phyloP scores from a whole-genome alignment of 2,888 invertebrate species.

The Pterostichus madidus region DNA sequence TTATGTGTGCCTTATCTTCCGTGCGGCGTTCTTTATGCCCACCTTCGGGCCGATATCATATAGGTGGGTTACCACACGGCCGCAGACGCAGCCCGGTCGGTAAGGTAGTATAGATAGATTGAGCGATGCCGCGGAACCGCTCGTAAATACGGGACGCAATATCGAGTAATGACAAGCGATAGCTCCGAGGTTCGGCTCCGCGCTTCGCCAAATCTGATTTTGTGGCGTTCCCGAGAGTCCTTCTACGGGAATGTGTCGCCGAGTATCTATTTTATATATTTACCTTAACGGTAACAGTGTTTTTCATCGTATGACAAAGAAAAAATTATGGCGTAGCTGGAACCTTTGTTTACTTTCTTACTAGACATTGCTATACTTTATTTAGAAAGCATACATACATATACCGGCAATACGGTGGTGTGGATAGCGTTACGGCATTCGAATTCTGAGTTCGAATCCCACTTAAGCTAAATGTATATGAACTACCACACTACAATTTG shows the following conservation, averaged over 20 bases:
- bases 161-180: conserved; percentile 68
- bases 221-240: conserved; percentile 34
- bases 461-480: too few relatives aligned
- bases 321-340: background rate
- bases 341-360: too few relatives aligned
- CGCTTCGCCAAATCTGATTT: conserved; percentile 38
- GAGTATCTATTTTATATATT: conserved; percentile 51
- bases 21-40: conserved; percentile 54
- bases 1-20: conserved; percentile 70
- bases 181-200: conserved; percentile 22
- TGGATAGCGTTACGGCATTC: too few relatives aligned
- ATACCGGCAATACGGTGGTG: too few relatives aligned
- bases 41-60: conserved; percentile 47
- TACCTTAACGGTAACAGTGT: conserved; percentile 31
- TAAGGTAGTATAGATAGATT: conserved; percentile 72
- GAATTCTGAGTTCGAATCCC: too few relatives aligned
- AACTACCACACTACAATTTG: too few relatives aligned
- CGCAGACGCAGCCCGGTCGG: background rate
- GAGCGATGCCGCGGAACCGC: conserved; percentile 71
- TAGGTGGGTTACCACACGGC: conserved; percentile 35
- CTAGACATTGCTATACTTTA: too few relatives aligned
- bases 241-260: conserved; percentile 18
- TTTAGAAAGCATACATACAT: too few relatives aligned
- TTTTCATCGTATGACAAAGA: conserved; percentile 13
- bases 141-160: conserved; percentile 72